Evolutionary conservation across 1,140 invertebrate species (phyloP).

Genomic region (Drosophila lacertosa): DNA sequence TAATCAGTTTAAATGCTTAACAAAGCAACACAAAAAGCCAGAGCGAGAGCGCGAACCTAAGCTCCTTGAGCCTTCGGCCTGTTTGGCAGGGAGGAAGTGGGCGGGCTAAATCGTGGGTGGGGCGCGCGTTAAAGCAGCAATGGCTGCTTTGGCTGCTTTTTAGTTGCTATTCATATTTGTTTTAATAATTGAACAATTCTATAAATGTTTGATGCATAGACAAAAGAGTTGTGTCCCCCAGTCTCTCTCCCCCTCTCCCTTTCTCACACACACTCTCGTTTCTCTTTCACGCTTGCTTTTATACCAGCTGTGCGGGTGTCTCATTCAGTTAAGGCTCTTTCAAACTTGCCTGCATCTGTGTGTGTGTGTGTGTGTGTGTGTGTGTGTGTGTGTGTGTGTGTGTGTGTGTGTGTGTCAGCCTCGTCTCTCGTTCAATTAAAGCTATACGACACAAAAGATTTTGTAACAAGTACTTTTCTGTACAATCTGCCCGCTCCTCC

Average conservation of each 20-base stretch:
- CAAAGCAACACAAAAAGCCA: constrained; percentile 58
- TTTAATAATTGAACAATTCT: constrained; percentile 75
- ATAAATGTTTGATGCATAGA: constrained; percentile 78
- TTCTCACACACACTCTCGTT: constrained; percentile 1
- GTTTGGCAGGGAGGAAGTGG: neutral
- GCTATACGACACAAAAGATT: constrained; percentile 56
- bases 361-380: too few species aligned
- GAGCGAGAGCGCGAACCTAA: neutral
- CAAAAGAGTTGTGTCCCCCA: constrained; percentile 66
- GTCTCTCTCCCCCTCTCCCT: neutral
- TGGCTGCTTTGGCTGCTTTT: constrained; percentile 54
- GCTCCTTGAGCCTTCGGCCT: neutral
- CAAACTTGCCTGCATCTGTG: constrained; percentile 20
- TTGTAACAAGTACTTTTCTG: constrained; percentile 41
- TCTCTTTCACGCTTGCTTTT: neutral
- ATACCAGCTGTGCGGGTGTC: constrained; percentile 8
- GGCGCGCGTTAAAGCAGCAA: constrained; percentile 11
- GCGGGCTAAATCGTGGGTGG: too few species aligned
- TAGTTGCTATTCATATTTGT: constrained; percentile 82
- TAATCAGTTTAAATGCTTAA: constrained; percentile 82
- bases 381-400: constrained; percentile 15
- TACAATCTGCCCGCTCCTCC: neutral
- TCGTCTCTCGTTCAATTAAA: constrained; percentile 67
- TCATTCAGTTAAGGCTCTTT: constrained; percentile 29
- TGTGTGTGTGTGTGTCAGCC: constrained; percentile 18